Base-by-base conservation (phyloP, 2,888 invertebrate species). In the Oscheius onirici region DNA sequence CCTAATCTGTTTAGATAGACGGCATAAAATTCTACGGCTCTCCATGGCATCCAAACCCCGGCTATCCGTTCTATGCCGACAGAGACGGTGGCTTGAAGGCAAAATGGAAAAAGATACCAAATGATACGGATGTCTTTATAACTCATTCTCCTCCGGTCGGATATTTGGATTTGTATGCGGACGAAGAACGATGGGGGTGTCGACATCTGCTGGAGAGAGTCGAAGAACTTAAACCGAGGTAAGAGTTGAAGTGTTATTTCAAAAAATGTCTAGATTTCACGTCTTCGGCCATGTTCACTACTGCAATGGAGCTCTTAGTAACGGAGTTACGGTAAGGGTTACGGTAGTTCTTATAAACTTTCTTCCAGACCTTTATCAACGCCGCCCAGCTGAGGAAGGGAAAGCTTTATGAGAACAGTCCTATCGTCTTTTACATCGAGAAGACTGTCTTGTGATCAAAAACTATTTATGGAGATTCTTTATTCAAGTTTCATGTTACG, bases 221-320 rank as follows among this genome's bases (percentile, higher is more conserved):
- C 20, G 76, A 77, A 46, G 34, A 51, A n/a, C 22, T 60, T n/a
- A n/a, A n/a, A 15, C 63, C 63, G 6, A 63, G 34, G 63, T 49
- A 17, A 6, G 49, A 20, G 10, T 17, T n/a, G n/a, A n/a, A n/a
- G n/a, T n/a, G 3, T 49, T 20, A 10, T 49, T 17, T 49, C 17
- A 17, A 17, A 20, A 13, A 46, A 46, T 3, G 1, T 49, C 17
- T 20, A 92, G 92, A 86, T 93, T 93, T 87, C 94, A 94, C 87
- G 91, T 94, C 11, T 94, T 93, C 89, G 94, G 94, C 0, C 94
- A 94, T 87, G 92, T 94, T 69, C 94, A 94, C 89, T 93, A 94
- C 90, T 93, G 92, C 34, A 76, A 84, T 66, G 84, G 85, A 43
- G 73, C 77, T 20, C 54, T 83, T 11, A 77, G 76, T 13, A 86